These are phyloP conservation scores for Salvator merianae DNA, from an alignment of 2,113 vertebrate genomes.

Conservation along the genomic window DNA sequence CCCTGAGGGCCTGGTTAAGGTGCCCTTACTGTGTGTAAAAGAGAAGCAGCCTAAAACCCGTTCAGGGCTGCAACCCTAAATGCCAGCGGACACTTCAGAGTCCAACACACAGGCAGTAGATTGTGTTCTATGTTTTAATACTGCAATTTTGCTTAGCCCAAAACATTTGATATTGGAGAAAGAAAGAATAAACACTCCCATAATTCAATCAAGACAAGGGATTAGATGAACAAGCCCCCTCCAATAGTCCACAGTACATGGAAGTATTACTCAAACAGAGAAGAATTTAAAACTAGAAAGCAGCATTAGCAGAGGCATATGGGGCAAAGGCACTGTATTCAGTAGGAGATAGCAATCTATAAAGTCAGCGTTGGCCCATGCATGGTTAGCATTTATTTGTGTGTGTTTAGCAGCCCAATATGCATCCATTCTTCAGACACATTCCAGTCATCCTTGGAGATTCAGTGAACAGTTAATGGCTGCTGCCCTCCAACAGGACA, in stretches of 20 bases:
- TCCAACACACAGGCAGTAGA: no score
- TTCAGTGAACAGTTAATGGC: conserved; percentile 6
- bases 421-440: conserved; percentile 13
- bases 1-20: not conserved
- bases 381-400: conserved; percentile 33
- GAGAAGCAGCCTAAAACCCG: not conserved
- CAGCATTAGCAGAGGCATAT: not conserved
- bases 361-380: not conserved
- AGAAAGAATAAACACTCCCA: not conserved
- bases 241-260: not conserved
- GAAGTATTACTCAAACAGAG: not conserved
- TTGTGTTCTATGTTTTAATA: no score
- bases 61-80: not conserved
- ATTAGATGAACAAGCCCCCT: not conserved
- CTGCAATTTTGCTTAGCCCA: not conserved
- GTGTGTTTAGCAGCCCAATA: conserved; percentile 24
- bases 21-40: no score
- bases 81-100: no score
- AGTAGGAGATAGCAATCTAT: conserved; percentile 18
- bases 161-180: not conserved
- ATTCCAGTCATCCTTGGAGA: conserved; percentile 10
- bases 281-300: conserved; percentile 12
- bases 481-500: not conserved
- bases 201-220: not conserved
- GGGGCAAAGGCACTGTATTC: not conserved